Evolutionary conservation across 1,140 invertebrate genomes (phyloP).

Genomic region (Bradysia coprophila): DNA sequence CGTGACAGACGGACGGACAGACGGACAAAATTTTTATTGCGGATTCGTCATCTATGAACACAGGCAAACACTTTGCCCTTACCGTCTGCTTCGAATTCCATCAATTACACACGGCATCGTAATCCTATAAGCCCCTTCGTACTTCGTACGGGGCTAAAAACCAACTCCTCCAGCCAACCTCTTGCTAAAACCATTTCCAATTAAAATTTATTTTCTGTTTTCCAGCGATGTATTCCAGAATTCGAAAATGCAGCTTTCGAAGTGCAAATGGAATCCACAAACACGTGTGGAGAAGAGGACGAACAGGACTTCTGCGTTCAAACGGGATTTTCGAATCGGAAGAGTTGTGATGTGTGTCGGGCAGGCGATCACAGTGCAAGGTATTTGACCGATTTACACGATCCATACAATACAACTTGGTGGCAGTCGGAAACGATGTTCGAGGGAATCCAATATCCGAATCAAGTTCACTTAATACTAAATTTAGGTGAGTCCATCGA

Average conservation of each 20-base stretch:
- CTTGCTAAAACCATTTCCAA: too few species aligned
- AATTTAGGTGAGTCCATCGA: constrained; percentile 58
- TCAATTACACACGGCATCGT: too few species aligned
- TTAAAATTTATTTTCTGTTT: too few species aligned
- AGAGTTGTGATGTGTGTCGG: constrained; percentile 28
- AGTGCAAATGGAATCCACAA: constrained; percentile 73
- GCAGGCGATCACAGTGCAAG: constrained; percentile 14
- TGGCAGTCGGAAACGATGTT: constrained; percentile 98
- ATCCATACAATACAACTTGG: constrained; percentile 80
- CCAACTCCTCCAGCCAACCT: too few species aligned
- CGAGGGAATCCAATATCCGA: constrained; percentile 77
- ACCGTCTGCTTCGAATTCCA: too few species aligned
- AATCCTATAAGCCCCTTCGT: too few species aligned
- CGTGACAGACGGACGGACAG: too few species aligned
- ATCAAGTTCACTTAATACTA: constrained; percentile 82
- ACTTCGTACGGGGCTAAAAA: too few species aligned
- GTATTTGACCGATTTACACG: constrained; percentile 83
- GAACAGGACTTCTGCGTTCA: constrained; percentile 77
- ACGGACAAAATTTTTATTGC: too few species aligned
- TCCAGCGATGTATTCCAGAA: constrained; percentile 82
- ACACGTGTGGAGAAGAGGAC: constrained; percentile 75
- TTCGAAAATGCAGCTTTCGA: constrained; percentile 94
- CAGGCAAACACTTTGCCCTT: too few species aligned
- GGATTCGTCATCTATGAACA: too few species aligned
- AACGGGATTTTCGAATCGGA: constrained; percentile 40